Percentiles rank a stretch among this genome's conserved stretches.
phyloP scores from a whole-genome alignment of 2,797 vertebrate genomes.

The Gouania willdenowi region DNA sequence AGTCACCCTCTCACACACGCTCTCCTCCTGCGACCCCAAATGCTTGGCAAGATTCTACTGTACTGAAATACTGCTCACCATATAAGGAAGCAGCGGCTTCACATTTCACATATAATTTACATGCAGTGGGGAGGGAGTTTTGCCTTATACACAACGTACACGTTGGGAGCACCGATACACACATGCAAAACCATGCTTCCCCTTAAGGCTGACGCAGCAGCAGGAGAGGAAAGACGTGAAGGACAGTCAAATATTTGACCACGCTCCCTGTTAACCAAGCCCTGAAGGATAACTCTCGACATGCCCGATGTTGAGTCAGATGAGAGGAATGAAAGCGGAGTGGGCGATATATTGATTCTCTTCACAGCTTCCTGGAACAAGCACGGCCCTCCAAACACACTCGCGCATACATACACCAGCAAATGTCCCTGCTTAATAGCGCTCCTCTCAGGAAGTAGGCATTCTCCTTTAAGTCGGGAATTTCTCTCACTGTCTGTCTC shows the following conservation, averaged over 20 bases:
- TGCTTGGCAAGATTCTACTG: conserved; percentile 80
- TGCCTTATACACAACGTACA: conserved; percentile 60
- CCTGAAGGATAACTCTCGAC: conserved; percentile 57
- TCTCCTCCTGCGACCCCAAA: conserved; percentile 74
- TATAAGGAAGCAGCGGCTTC: conserved; percentile 85
- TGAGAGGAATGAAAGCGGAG: conserved; percentile 66
- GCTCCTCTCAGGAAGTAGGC: conserved; percentile 66
- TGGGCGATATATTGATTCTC: conserved; percentile 74
- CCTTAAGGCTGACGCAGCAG: conserved; percentile 57
- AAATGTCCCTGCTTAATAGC: conserved; percentile 57
- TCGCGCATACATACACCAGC: conserved; percentile 30
- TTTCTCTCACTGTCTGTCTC: conserved; percentile 40
- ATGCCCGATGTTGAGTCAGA: conserved; percentile 70
- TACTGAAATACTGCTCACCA: conserved; percentile 83
- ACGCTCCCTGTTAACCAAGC: conserved; percentile 35
- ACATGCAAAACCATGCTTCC: conserved; percentile 56
- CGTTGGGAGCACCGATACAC: conserved; percentile 25
- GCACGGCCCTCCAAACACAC: conserved; percentile 47
- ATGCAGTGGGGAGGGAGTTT: conserved; percentile 77
- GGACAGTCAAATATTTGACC: conserved; percentile 24
- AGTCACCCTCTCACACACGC: conserved; percentile 67
- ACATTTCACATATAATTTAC: conserved; percentile 86
- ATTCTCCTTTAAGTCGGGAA: conserved; percentile 57
- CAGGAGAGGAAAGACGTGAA: conserved; percentile 19
- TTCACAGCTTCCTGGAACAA: conserved; percentile 69